A percentile compares a stretch with the other conserved stretches of the same genome.
phyloP scores from a whole-genome alignment of 2,797 vertebrate genomes.

The Alectoris magna region DNA sequence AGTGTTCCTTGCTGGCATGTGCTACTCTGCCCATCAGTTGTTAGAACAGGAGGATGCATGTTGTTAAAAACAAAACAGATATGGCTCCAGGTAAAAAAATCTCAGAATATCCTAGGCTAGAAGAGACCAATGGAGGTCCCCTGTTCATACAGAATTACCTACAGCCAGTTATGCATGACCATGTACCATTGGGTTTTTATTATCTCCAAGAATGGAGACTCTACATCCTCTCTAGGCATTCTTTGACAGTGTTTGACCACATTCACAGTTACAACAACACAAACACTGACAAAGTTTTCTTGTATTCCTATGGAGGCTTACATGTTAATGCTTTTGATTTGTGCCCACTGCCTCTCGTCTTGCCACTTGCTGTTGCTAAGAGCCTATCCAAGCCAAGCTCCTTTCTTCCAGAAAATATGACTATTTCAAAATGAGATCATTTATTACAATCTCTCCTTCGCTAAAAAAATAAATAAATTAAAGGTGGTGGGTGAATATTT shows the following conservation, averaged over 20 bases:
- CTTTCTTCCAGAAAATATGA: background rate
- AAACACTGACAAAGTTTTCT: background rate
- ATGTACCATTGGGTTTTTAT: background rate
- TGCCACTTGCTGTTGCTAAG: background rate
- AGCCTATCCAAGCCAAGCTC: background rate
- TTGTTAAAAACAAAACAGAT: background rate
- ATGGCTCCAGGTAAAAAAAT: background rate
- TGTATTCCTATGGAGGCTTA: background rate
- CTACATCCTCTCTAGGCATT: background rate
- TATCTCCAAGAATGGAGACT: background rate
- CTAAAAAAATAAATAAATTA: background rate
- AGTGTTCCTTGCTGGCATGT: background rate
- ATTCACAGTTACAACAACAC: background rate
- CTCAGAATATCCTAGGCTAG: constrained; percentile 15
- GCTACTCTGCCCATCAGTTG: background rate
- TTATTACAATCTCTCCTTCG: background rate
- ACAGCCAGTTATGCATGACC: background rate
- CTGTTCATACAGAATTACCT: background rate
- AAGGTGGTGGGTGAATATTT: background rate
- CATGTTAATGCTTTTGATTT: background rate
- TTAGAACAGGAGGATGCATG: background rate
- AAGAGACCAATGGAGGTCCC: background rate
- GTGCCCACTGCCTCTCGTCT: background rate
- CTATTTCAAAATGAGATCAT: background rate
- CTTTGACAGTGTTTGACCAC: background rate